These are phyloP conservation scores for Xerus rutilus DNA, from an alignment of 2,797 vertebrate species.

Conservation along the genomic window DNA sequence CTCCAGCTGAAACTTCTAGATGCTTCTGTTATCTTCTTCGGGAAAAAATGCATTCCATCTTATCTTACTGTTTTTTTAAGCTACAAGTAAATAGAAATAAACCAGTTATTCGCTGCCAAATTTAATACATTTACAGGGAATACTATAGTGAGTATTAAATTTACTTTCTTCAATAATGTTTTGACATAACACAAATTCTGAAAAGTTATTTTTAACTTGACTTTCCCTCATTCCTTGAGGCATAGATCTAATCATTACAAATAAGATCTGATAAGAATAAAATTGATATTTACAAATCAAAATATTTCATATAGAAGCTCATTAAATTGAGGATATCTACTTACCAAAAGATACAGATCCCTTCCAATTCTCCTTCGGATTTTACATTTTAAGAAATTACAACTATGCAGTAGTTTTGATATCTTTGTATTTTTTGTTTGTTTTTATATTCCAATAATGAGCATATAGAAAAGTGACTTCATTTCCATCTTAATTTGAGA, in stretches of 20 bases:
- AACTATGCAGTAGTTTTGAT: not conserved
- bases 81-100: not conserved
- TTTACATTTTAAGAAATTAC: not conserved
- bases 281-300: slow-evolving; percentile 27
- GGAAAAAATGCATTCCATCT: not conserved
- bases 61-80: not conserved
- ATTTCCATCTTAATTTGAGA: slow-evolving; percentile 3
- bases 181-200: not conserved
- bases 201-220: slow-evolving; percentile 24
- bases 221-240: not conserved
- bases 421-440: not conserved
- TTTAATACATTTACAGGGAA: not conserved
- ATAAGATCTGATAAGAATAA: not conserved
- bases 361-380: not conserved
- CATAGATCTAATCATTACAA: not conserved
- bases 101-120: not conserved
- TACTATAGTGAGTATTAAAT: not conserved
- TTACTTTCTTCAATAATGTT: not conserved
- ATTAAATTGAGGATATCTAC: not conserved
- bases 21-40: not conserved
- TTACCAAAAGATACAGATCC: not conserved
- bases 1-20: not conserved
- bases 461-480: not conserved
- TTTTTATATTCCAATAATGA: not conserved
- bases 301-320: not conserved